These are phyloP conservation scores for Lithophane socia DNA, from an alignment of 2,888 invertebrate genomes.

Conservation along the genomic window DNA sequence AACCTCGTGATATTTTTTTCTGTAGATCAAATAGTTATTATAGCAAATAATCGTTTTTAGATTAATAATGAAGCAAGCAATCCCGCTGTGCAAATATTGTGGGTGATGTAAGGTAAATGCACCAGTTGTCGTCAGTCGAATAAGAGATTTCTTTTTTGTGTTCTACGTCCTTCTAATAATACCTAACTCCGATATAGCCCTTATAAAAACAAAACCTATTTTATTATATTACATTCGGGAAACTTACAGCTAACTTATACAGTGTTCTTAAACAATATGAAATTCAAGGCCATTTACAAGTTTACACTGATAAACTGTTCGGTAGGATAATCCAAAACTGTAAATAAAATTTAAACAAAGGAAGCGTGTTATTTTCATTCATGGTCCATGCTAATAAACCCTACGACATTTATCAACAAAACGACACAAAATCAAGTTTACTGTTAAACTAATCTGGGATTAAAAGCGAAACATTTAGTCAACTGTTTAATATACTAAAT, in stretches of 20 bases:
- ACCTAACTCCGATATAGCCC: background rate
- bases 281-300: too few relatives aligned
- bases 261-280: too few relatives aligned
- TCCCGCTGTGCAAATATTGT: constrained; percentile 70
- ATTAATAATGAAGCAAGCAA: constrained; percentile 54
- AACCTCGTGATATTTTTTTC: constrained; percentile 37
- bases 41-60: constrained; percentile 60
- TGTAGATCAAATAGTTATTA: constrained; percentile 38
- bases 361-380: background rate
- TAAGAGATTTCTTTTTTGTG: background rate
- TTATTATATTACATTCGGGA: too few relatives aligned
- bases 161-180: background rate
- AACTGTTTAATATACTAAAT: constrained; percentile 56
- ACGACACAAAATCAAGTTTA: constrained; percentile 19
- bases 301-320: too few relatives aligned
- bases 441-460: constrained; percentile 35
- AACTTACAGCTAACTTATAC: too few relatives aligned
- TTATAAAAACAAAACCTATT: background rate
- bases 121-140: background rate
- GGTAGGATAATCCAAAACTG: too few relatives aligned
- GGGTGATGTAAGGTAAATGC: constrained; percentile 51
- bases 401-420: background rate
- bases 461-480: constrained; percentile 36
- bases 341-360: background rate
- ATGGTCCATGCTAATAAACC: background rate